Conservation (phyloP, 2,888 invertebrate species). For the Calephelis perditalis region DNA sequence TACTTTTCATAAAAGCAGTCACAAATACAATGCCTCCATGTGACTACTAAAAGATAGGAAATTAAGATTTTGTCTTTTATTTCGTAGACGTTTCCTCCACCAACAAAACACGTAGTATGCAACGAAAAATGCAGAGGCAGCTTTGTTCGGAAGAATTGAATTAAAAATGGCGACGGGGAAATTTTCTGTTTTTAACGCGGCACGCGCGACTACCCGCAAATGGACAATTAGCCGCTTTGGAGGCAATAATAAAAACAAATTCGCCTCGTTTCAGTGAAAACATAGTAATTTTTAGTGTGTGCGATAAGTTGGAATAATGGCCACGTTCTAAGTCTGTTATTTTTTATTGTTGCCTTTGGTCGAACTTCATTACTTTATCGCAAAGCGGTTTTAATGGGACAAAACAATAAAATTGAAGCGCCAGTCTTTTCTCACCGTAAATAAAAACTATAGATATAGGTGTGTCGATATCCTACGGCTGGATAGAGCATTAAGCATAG, state of each 20-base stretch:
- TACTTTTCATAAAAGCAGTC: not conserved
- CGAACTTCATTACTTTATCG: too few species aligned
- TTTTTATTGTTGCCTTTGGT: too few species aligned
- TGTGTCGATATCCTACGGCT: too few species aligned
- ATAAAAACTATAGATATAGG: too few species aligned
- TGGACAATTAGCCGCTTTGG: conserved; percentile 64
- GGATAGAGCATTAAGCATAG: too few species aligned
- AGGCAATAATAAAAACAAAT: conserved; percentile 36
- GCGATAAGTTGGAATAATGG: not conserved
- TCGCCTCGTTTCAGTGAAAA: conserved; percentile 41
- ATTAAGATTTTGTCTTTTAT: conserved; percentile 59
- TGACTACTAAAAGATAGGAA: conserved; percentile 41
- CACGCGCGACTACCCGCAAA: conserved; percentile 66
- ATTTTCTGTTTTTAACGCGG: conserved; percentile 62
- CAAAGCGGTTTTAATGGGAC: too few species aligned
- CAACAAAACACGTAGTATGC: conserved; percentile 45
- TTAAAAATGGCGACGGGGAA: conserved; percentile 63
- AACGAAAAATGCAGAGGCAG: conserved; percentile 52
- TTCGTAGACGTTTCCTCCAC: conserved; percentile 58
- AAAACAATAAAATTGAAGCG: too few species aligned
- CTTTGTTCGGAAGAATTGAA: conserved; percentile 70
- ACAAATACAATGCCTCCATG: not conserved
- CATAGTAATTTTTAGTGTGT: conserved; percentile 37
- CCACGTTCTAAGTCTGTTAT: not conserved
- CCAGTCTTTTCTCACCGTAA: too few species aligned